Base-by-base conservation (phyloP, 2,888 invertebrate species). In the Diplazon laetatorius region DNA sequence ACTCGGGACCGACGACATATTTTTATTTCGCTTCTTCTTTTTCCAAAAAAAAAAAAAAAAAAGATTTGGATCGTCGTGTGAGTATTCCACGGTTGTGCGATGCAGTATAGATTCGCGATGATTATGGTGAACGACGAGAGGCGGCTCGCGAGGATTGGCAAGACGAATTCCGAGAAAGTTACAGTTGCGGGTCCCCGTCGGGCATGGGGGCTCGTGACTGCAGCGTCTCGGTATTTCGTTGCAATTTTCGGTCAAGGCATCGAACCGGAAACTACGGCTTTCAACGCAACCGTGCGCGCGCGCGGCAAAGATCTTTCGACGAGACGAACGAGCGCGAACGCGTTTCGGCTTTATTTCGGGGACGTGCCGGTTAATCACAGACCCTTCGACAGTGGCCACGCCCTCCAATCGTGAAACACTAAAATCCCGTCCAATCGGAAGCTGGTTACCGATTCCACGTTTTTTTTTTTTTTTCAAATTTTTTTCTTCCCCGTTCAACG, bases 221-320 rank as follows among this genome's bases (percentile, higher is more conserved):
- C 60, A 39, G 5, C 44, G 25, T 60, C 25, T 66, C 35, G 60
- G 71, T 55, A 71, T 71, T 66, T 39, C 60, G 52, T 1, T 48
- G 20, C 22, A 52, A 60, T 50, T 52, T 50, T 52, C 30, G 66
- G 37, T 50, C 35, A 71, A 30, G 30, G 44, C 39, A 55, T 14
- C n/a, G 46, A 71, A 71, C 72, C 68, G 62, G 62, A 72, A 72
- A 68, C 50, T 60, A 30, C 46, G n/a, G n/a, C n/a, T n/a, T n/a
- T n/a, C n/a, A n/a, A n/a, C n/a, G n/a, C n/a, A n/a, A n/a, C n/a
- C n/a, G n/a, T n/a, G 42, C 22, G 59, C 50, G 14, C 39, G 12
- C n/a, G 42, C 48, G 42, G 22, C 39, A 6, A 37, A 22, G 6
- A 62, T 72, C 46, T 37, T 66, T 42, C 25, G 50, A 1, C 8